Conservation (phyloP, 2,888 invertebrate species). For the Megamerina dolium region DNA sequence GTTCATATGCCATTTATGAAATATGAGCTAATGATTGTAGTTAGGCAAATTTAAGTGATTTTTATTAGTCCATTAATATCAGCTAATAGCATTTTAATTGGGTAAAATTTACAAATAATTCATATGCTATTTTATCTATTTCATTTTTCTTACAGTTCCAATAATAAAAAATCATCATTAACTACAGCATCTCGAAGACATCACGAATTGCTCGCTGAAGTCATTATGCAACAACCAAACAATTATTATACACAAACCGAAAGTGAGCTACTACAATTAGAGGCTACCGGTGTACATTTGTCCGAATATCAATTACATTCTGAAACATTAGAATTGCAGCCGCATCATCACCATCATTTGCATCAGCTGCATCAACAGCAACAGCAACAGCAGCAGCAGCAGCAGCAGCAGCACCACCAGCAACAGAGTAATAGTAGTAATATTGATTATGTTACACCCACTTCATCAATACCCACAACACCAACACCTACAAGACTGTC, state of each 20-base stretch:
- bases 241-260: conserved; percentile 47
- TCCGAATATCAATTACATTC: conserved; percentile 27
- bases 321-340: conserved; percentile 20
- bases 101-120: no score
- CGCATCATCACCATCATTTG: conserved; percentile 15
- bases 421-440: conserved; percentile 5
- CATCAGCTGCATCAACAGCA: conserved; percentile 20
- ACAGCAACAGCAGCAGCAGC: conserved; percentile 19
- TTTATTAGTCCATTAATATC: no score
- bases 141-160: no score
- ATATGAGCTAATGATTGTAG: no score
- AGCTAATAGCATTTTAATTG: no score
- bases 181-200: no score
- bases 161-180: no score
- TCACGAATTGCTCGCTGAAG: conserved; percentile 30
- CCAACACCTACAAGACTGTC: conserved; percentile 21
- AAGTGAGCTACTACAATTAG: conserved; percentile 45
- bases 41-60: no score
- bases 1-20: no score
- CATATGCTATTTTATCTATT: no score
- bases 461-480: conserved; percentile 19
- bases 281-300: conserved; percentile 32
- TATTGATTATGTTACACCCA: conserved; percentile 15
- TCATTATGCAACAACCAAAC: conserved; percentile 39
- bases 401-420: conserved; percentile 15